Evolutionary conservation across 2,113 vertebrate species (phyloP), one percentile per base, ranked within the genome.

Genomic region (Prochilodus magdalenae): DNA sequence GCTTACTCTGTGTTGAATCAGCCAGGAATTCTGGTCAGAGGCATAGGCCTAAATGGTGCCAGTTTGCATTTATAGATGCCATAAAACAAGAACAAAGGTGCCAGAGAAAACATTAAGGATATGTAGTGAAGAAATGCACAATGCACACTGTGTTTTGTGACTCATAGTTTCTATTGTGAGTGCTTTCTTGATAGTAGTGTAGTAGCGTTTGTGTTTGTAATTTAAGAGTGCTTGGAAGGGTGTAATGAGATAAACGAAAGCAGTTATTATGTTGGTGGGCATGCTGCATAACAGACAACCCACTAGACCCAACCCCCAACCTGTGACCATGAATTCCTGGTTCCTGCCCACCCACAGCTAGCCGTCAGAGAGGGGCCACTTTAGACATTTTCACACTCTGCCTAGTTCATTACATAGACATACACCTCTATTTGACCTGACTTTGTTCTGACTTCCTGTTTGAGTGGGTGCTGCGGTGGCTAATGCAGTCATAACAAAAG

Each of bases 181-280:
- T 44, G 40, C n/a, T 26, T 44, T 66, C 27, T 69, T 51, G 65
- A 22, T 33, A 27, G 60, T 66, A 65, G 47, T 53, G n/a, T 20
- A 63, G 18, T 5, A 13, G 18, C 60, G 75, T 84, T 60, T 80
- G 75, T 79, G 75, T 84, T 60, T 80, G 75, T 79, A 77, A 53
- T 82, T 60, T 63, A 62, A 22, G n/a, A 11, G 22, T 57, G 67
- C 53, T 27, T n/a, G 71, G 36, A 40, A 53, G 51, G 1, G 13
- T 62, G 33, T 36, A 74, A 77, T 33, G 40, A 79, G 30, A 29
- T 63, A 29, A 77, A 74, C 75, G 57, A 84, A 86, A 70, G 44
- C 62, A 75, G 67, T 82, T 79, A 77, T 74, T 62, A 47, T 65
- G 47, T 71, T 49, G 16, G 40, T 60, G 55, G 71, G 59, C 49